Base-by-base conservation (phyloP, 2,888 invertebrate species). In the Philopedon plagiatum region DNA sequence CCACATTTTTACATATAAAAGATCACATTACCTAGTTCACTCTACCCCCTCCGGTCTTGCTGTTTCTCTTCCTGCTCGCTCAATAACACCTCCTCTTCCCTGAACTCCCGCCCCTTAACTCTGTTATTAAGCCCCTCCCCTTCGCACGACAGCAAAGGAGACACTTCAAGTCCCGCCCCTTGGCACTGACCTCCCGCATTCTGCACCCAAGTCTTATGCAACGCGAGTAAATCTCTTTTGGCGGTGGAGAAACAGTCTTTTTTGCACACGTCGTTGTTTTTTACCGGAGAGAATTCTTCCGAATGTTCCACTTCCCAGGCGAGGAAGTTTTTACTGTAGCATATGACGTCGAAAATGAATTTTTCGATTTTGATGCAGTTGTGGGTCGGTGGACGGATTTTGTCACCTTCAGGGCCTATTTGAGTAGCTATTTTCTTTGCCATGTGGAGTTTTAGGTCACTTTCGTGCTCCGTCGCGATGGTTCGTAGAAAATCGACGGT, bases 311-410 rank as follows among this genome's bases (percentile, higher is more conserved):
- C 94, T 86, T 98, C 97, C 91, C 98, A 94, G 8, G 95, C 95
- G n/a, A 94, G 95, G 82, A 99, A 95, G 79, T 92, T 92, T 76
- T 94, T 90, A 1, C 97, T 92, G 85, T 95, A 97, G 80, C 93
- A 94, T 82, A 99, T 99, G 0, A 98, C 98, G 85, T 99, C 99
- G 84, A 99, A 99, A 9, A 99, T 94, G 84, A 99, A 99, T 85
- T 99, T 99, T 83, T 99, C 99, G 86, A 99, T 93, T 87, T 99
- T 99, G 76, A 99, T 95, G 13, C 99, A 99, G 80, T 99, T 99
- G 0, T 96, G 93, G 74, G 91, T 89, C 0, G 90, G 89, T 0
- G 99, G 98, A 72, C 90, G 91, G 37, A 91, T 87, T 56, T 90
- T 88, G 21, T 90, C 87, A 3, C 96, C 95, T 11, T 89, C 87